Conservation (phyloP, 2,888 invertebrate genomes). For the Drosophila rubida region DNA sequence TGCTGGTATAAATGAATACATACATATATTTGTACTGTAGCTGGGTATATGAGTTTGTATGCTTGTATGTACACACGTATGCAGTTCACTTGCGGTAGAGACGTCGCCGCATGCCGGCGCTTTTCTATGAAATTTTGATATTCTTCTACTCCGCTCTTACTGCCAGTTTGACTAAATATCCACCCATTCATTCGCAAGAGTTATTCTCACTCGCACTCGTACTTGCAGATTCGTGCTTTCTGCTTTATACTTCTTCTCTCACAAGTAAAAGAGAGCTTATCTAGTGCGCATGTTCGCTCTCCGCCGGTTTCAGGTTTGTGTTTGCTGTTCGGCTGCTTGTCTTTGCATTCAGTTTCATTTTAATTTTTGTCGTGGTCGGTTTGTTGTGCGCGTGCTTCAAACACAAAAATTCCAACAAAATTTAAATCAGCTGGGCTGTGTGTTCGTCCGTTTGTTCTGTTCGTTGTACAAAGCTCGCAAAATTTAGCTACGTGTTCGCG, state of each 20-base stretch:
- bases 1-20: background rate
- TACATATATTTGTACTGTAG: too few relatives aligned
- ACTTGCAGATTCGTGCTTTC: background rate
- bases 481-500: constrained; percentile 59
- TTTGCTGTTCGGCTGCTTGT: constrained; percentile 51
- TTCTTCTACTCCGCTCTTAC: constrained; percentile 46
- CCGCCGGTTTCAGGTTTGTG: constrained; percentile 56
- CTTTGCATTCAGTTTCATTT: constrained; percentile 68
- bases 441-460: constrained; percentile 77
- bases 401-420: constrained; percentile 47
- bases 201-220: constrained; percentile 39
- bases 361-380: constrained; percentile 69
- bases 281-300: constrained; percentile 49
- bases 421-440: constrained; percentile 61
- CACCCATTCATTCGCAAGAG: constrained; percentile 59
- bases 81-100: constrained; percentile 54
- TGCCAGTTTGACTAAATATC: constrained; percentile 29
- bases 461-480: constrained; percentile 74
- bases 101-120: constrained; percentile 61
- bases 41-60: too few relatives aligned
- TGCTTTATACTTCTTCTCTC: constrained; percentile 23
- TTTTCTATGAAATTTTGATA: constrained; percentile 57
- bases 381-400: constrained; percentile 60
- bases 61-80: background rate
- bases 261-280: background rate